Conservation (phyloP, 2,113 vertebrate species). For the Halcyon senegalensis region DNA sequence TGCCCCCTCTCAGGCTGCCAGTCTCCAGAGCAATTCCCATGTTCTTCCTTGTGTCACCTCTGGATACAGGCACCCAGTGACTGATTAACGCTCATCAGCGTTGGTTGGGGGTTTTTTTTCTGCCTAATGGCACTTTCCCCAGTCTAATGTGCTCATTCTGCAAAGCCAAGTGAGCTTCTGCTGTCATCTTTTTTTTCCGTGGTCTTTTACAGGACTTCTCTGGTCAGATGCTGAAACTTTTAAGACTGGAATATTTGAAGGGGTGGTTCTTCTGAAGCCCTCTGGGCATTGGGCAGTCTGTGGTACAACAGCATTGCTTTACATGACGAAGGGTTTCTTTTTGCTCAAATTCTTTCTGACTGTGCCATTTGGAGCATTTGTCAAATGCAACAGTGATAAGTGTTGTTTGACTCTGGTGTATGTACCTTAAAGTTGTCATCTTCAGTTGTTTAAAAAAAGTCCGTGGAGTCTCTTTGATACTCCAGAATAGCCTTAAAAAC, state of each 20-base stretch:
- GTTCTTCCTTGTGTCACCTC: background rate
- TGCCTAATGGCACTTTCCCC: background rate
- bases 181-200: accelerated
- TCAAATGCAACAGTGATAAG: background rate
- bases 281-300: background rate
- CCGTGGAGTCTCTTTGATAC: background rate
- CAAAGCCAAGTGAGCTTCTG: background rate
- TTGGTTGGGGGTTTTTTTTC: background rate
- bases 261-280: background rate
- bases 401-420: background rate
- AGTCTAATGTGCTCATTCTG: background rate
- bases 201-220: background rate
- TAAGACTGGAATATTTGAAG: background rate
- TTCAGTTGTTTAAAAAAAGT: background rate
- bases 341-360: background rate
- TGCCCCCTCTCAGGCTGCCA: background rate
- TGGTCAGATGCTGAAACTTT: background rate
- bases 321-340: background rate
- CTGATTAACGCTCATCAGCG: background rate
- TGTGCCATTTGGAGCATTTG: background rate
- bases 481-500: background rate
- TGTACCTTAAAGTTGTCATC: background rate
- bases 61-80: background rate
- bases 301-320: background rate
- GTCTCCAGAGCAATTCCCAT: background rate